Conservation (phyloP, 2,797 vertebrate genomes). For the Vultur gryphus region DNA sequence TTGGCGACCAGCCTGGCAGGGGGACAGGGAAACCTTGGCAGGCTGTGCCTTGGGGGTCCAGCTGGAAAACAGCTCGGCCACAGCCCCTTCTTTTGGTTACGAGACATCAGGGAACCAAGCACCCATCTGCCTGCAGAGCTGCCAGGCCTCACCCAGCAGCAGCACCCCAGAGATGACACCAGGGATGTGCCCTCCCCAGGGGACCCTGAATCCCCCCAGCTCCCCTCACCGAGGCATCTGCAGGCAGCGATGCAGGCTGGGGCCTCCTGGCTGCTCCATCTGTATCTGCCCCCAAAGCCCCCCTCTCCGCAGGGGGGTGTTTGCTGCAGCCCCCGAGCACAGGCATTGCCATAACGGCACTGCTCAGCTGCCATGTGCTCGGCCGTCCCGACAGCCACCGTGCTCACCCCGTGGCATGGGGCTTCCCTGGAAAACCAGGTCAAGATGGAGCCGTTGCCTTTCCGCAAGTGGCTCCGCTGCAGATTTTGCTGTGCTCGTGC, state of each 20-base stretch:
- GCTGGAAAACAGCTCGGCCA: not conserved
- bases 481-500: not conserved
- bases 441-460: not conserved
- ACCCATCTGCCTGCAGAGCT: not conserved
- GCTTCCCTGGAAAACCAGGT: not conserved
- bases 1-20: not conserved
- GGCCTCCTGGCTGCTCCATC: not conserved
- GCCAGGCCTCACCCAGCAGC: not conserved
- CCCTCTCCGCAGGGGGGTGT: too few relatives aligned
- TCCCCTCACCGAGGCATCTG: not conserved
- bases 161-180: not conserved
- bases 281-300: not conserved
- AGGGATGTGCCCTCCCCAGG: not conserved
- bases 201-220: too few relatives aligned
- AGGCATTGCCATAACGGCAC: accelerated
- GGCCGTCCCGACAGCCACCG: accelerated
- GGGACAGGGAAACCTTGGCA: not conserved
- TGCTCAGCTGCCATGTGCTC: not conserved
- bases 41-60: not conserved
- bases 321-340: accelerated
- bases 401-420: not conserved
- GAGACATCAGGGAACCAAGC: not conserved
- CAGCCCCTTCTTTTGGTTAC: not conserved
- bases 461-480: accelerated
- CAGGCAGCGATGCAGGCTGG: not conserved